Base-by-base conservation (phyloP, 2,113 vertebrate genomes). In the Astatoreochromis straeleni region DNA sequence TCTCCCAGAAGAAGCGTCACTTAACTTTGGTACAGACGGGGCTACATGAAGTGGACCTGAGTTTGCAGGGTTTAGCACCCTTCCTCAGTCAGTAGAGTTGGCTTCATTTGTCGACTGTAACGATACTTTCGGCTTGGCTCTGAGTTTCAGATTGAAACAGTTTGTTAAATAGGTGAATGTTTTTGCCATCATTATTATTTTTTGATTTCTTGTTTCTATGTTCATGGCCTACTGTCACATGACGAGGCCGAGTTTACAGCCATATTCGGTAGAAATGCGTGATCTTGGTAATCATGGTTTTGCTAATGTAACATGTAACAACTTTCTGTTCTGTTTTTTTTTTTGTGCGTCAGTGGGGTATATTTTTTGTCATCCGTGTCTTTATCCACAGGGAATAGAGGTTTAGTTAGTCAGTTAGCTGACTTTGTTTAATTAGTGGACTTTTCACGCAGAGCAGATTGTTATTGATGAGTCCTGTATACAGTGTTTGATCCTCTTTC, bases 11-110 rank as follows among this genome's bases (percentile, higher is more conserved):
- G 53, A 81, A 80, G 26, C 26, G 70, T 47, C 10, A 26, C 8
- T 47, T 47, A 83, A 94, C 89, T 92, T 94, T 94, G 94, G 92
- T 90, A 90, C 84, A 10, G 86, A 89, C 78, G 73, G 79, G 83
- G 85, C 70, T 31, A 80, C 78, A 85, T 91, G 70, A 78, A 63
- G 88, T 53, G 54, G 88, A 84, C 51, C 31, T 79, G 45, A 65
- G 55, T 42, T 80, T 70, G 35, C 65, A 16, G 75, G 10, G 14
- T 60, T 65, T 26, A 31, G 35, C 24, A 73, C 70, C 78, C 19
- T 24, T 88, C 35, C n/a, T 89, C 86, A 88, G 68, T 90, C 82
- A 40, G 87, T 54, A 21, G 33, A 68, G 29, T 33, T 5, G 16
- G 55, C 86, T 51, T 85, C 35, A 7, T 79, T 79, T 57, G 42